Evolutionary conservation across 2,113 vertebrate genomes (phyloP), one percentile per base, ranked within the genome.

Genomic region (Sakesphorus luctuosus): DNA sequence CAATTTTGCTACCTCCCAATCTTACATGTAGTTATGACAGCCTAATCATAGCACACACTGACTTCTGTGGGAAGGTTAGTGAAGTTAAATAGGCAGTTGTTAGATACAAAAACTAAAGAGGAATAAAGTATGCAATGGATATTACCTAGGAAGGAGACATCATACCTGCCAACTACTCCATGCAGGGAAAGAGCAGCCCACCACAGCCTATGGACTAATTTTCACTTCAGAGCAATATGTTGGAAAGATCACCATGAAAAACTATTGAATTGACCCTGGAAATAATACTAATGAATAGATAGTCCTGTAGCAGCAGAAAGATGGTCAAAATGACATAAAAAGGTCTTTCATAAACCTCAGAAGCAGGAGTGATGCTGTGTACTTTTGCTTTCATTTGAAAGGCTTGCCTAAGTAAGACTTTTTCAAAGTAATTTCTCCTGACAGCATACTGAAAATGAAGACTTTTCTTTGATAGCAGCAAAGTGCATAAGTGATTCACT

Each of bases 401-500:
- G 26, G 13, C 24, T 93, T 84, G 49, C 47, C 47, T 75, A 89
- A 84, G 77, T 93, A 73, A 89, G 53, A 44, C 75, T 63, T 84
- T 95, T 95, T 75, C 84, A 91, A 93, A 96, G 52, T 40, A 75
- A 61, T 71, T 86, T 81, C 44, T 84, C 67, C 68, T 87, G 90
- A 72, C 72, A 96, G 56, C 10, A 15, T 61, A 25, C 52, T 84
- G 76, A 49, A 95, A 89, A 86, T 58, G 44, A 95, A 86, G 65
- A 68, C 16, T 94, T 94, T 78, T 86, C 92, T 96, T 96, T 92
- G 83, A 95, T 84, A 94, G 56, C 28, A 84, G 69, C 49, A 84
- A 93, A 93, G 40, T 67, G n/a, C 79, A 94, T 95, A 87, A 97
- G 93, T 87, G 56, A 93, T 92, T 94, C 90, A 95, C 65, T 50